Evolutionary conservation across 2,888 invertebrate species (phyloP), one percentile per base, ranked within the genome.

Genomic region (Meiosimyza platycephala): DNA sequence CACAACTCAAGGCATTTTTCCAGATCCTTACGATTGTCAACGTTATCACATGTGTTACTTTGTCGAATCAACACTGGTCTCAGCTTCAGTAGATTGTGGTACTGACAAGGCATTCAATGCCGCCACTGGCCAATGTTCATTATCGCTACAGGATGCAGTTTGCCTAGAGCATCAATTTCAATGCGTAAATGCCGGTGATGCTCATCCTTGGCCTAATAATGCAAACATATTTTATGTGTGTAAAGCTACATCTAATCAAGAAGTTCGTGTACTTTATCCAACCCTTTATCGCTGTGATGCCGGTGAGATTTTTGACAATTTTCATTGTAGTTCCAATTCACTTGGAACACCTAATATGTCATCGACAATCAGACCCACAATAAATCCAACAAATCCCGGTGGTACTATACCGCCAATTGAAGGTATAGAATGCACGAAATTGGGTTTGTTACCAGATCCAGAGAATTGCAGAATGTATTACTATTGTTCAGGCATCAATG

Each of bases 11-110:
- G 87, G 87, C 59, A 80, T 86, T 18, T 87, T 86, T 51, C 87
- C 87, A 3, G 86, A 87, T 83, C 87, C 87, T 3, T 87, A 87
- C 52, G 86, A 87, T 72, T 87, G 87, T 65, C 87, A 87, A 77
- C 85, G 83, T 70, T 87, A 87, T 73, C 87, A 87, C 66, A 85
- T 87, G 84, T 87, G 87, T 70, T 85, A 86, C 71, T 84, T 84
- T 74, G 84, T 84, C 47, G 78, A 76, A 3, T 79, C 82, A 13
- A 84, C 85, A n/a, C 71, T 85, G 28, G 84, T 87, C 4, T 83
- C 86, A 4, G 85, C 84, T 6, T 83, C 83, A 48, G 82, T 86
- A 2, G 84, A 86, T n/a, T 87, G 87, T 73, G 85, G 82, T 71
- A 82, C 79, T 11, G 83, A 85, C 72, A 83, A 82, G 50, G 86